Base-by-base conservation (phyloP, 37 sponge, comb jelly and placozoan genomes). In the Oopsacas minuta region DNA sequence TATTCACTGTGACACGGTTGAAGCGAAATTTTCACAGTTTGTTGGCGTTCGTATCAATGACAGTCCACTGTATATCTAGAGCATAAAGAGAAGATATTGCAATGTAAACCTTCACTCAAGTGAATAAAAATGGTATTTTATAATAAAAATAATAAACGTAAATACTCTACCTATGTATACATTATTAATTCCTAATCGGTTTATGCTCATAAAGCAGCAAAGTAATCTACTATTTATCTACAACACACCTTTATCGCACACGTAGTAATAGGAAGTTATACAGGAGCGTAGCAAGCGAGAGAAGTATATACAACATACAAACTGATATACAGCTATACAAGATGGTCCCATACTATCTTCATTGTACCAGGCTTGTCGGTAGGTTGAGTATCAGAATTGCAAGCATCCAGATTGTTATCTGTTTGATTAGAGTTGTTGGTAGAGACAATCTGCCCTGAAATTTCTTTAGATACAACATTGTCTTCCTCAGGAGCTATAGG, bases 171-270 rank as follows among this genome's bases (percentile, higher is more conserved):
- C 32, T 61, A 61, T 61, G 75, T 61, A 61, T 10, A 42, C 49
- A 42, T 42, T 17, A 42, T 15, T 42, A 61, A 20, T 61, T n/a
- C 22, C 75, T 61, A 61, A 20, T 61, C 22, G 75, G 20, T 61
- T 34, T 61, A 61, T 61, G 75, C 28, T 61, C 7, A 61, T 34
- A 61, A 61, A 61, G 51, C 75, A 61, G 75, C 75, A 61, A n/a
- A n/a, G n/a, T 61, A 10, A n/a, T n/a, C 75, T 61, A 61, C 30
- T 61, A 61, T 61, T 61, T 61, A 61, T 61, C 75, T 61, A 61
- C 75, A 61, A 12, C 30, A 61, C 75, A 61, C 30, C 75, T 61
- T 42, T 42, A 25, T 61, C 20, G 75, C 75, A 61, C 30, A 61
- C 30, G 75, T 61, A 61, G 20, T 61, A 61, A 3, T 32, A 25